phyloP scores from a whole-genome alignment of 2,113 vertebrate species.

The Benitochromis conjunctus region DNA sequence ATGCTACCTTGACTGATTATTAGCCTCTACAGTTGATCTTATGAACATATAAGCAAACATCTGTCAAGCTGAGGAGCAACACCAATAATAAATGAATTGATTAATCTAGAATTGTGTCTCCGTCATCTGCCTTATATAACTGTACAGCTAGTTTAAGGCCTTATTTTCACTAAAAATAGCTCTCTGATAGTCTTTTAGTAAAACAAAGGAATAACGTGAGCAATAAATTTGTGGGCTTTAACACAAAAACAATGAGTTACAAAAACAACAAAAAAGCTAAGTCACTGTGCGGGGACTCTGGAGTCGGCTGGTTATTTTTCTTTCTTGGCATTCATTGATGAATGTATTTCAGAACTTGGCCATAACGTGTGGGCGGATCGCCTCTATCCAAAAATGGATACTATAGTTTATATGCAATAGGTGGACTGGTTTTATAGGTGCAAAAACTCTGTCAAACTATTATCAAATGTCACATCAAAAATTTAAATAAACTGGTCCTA shows the following conservation, averaged over 20 bases:
- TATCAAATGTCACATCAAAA: conserved; percentile 13
- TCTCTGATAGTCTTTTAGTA: neutral
- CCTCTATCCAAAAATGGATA: neutral
- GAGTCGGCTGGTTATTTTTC: neutral
- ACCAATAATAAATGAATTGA: neutral
- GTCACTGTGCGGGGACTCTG: neutral
- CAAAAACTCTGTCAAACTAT: neutral
- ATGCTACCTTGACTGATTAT: neutral
- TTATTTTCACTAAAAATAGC: neutral
- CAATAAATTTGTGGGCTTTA: neutral
- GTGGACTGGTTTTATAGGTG: neutral
- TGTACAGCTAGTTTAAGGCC: neutral
- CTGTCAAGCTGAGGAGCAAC: neutral
- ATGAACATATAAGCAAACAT: neutral
- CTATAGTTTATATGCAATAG: neutral
- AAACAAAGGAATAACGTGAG: neutral
- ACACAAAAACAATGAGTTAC: neutral
- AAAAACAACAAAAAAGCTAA: neutral
- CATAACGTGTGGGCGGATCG: neutral
- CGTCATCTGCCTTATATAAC: neutral
- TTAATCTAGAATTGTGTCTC: neutral
- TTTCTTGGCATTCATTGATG: too few species aligned
- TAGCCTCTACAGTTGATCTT: neutral
- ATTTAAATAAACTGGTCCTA: neutral
- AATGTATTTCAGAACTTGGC: neutral